Evolutionary conservation across 2,797 vertebrate species (phyloP).

Genomic region (Diceros bicornis): DNA sequence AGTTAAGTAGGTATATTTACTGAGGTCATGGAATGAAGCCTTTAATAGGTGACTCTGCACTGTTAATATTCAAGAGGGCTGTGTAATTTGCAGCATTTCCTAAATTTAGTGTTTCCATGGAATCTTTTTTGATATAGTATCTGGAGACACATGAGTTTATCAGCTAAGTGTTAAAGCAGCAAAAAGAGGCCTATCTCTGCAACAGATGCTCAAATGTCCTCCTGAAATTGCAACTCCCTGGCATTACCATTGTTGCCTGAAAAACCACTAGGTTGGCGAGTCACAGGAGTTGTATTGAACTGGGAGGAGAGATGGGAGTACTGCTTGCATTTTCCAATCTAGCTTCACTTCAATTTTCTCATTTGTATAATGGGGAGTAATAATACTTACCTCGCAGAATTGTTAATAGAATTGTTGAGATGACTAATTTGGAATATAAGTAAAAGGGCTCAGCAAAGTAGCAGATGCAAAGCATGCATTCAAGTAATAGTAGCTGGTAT

Average conservation of each 20-base stretch:
- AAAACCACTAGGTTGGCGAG: neutral
- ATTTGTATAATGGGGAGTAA: neutral
- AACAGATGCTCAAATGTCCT: neutral
- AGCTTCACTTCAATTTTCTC: neutral
- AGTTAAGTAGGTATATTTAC: slow-evolving; percentile 46
- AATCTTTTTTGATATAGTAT: neutral
- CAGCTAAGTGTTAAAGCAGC: neutral
- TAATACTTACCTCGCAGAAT: neutral
- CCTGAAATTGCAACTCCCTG: neutral
- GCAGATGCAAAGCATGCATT: neutral
- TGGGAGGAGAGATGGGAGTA: neutral
- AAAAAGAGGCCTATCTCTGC: neutral
- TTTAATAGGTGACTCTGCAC: neutral
- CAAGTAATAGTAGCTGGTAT: neutral
- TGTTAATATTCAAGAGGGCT: neutral
- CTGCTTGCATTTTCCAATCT: neutral
- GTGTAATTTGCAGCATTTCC: neutral
- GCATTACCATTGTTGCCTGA: neutral
- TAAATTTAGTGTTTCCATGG: neutral
- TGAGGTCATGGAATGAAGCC: neutral
- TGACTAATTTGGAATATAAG: neutral
- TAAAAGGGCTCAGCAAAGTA: neutral
- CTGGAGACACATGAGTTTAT: neutral
- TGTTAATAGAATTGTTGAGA: neutral
- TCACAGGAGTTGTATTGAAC: neutral